Base-by-base conservation (phyloP, 2,888 invertebrate genomes). In the Pristionchus japonicus region DNA sequence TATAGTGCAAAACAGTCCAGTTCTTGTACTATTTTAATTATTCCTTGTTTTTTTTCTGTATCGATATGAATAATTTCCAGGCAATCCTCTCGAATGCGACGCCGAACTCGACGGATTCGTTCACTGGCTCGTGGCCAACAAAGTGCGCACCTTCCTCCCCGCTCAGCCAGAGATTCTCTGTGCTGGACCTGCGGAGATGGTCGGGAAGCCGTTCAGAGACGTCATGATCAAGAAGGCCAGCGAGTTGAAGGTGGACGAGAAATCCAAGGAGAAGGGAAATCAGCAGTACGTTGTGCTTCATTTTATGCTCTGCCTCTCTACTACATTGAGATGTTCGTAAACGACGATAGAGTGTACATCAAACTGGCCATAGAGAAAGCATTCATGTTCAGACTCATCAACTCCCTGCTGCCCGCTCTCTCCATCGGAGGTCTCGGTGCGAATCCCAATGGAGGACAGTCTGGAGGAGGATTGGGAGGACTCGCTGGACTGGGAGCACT, bases 141-240 rank as follows among this genome's bases (percentile, higher is more conserved):
- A 89, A 87, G 92, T 94, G 20, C 92, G 94, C 27, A 94, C 94
- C 0, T 94, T 94, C 90, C 88, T 94, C 20, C 93, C 94, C 15
- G 89, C 90, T 49, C 94, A 94, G 89, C 89, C 91, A 17, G 94
- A 94, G 47, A 92, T 94, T 43, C 87, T 67, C 15, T 94, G 94
- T 85, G 90, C 90, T 15, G 92, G 91, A 9, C 94, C 94, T 20
- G 90, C 89, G 20, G 88, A 91, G 70, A 91, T 90, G 52, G 90
- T 89, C 1, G 93, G 93, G 17, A 90, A 88, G 11, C 91, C 89
- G 23, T 89, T 94, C 61, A 93, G 93, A 80, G 94, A 94, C 64
- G 88, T 94, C 88, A 93, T 94, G 94, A 92, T 94, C 88, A 91
- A 92, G 88, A 93, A 93, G 80, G 93, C 94, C 11, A 93, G 93